These are phyloP conservation scores for Erebia epiphron DNA, from an alignment of 2,888 invertebrate species.

Conservation along the genomic window DNA sequence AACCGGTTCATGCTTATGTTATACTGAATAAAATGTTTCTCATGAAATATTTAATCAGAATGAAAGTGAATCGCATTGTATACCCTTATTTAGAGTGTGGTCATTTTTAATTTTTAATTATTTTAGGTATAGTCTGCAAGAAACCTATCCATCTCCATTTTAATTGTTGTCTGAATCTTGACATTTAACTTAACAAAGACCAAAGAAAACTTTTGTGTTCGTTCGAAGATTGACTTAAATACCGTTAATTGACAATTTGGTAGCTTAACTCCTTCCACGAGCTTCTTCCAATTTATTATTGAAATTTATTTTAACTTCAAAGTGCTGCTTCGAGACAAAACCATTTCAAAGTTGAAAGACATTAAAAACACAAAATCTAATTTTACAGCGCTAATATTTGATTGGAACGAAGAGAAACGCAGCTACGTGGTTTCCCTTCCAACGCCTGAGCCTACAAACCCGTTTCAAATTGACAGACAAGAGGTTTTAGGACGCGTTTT, in stretches of 20 bases:
- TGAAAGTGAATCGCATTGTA: no score
- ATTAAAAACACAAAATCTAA: conserved; percentile 12
- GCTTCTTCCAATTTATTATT: conserved; percentile 1
- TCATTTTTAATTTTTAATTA: no score
- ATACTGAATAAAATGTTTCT: no score
- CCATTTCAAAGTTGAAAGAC: neutral
- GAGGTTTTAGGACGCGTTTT: conserved; percentile 5
- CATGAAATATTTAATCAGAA: no score
- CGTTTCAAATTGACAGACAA: conserved; percentile 9
- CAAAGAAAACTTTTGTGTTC: neutral
- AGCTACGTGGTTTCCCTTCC: neutral
- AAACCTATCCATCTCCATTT: no score
- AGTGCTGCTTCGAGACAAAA: neutral
- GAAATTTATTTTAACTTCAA: neutral
- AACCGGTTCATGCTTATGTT: no score
- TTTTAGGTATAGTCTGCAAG: no score
- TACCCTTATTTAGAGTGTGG: no score
- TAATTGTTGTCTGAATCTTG: no score
- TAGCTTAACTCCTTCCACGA: conserved; percentile 1
- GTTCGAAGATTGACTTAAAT: neutral
- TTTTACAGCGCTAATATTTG: conserved; percentile 3
- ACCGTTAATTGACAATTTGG: neutral
- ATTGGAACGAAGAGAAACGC: neutral
- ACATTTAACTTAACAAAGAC: neutral
- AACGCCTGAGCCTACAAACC: neutral